Base-by-base conservation (phyloP, 1,140 invertebrate genomes). In the Hydropsyche tenuis region DNA sequence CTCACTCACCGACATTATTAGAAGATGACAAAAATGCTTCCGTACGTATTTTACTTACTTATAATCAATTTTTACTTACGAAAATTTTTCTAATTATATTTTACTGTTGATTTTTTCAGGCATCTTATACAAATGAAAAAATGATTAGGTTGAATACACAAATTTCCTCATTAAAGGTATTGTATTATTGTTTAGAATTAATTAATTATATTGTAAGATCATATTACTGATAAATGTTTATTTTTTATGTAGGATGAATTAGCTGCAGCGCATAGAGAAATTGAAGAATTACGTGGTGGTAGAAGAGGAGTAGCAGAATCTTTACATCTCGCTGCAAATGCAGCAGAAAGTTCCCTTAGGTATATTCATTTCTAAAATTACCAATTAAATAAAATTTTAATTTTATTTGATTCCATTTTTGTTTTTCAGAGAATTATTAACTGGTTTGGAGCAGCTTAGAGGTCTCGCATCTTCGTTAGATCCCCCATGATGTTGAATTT, bases 131-230 rank as follows among this genome's bases (percentile, higher is more conserved):
- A 1, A 79, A 80, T 6, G 83, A 83, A 23, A 62, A 71, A 12
- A 79, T 73, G 1, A 78, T 82, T 42, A 79, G 78, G 72, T 75
- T 85, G 62, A 82, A 79, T 72, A 80, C 76, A 74, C 79, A 83
- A 80, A 80, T 85, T 16, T 81, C 80, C 66, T 80, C 78, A 76
- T 78, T 84, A 64, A 82, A 82, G 82, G 83, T 85, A 63, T 45
- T 45, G 4, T 51, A 20, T 53, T 53, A 20, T 51, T 6, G 12
- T 12, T 16, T 14, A 66, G 18, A 11, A 66, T 7, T n/a, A 5
- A 37, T 6, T 43, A 66, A 2, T 14, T 66, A 5, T 14, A 51
- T 51, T n/a, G 30, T 4, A 37, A 37, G 3, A 37, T 37, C 30
- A 37, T 37, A 4, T 37, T 4, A 4, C 30, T 4, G 30, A 37